Percentiles rank a stretch among this genome's conserved stretches.
Evolutionary conservation across 2,797 vertebrate species (phyloP).

Genomic region (Enteromius argenteus): DNA sequence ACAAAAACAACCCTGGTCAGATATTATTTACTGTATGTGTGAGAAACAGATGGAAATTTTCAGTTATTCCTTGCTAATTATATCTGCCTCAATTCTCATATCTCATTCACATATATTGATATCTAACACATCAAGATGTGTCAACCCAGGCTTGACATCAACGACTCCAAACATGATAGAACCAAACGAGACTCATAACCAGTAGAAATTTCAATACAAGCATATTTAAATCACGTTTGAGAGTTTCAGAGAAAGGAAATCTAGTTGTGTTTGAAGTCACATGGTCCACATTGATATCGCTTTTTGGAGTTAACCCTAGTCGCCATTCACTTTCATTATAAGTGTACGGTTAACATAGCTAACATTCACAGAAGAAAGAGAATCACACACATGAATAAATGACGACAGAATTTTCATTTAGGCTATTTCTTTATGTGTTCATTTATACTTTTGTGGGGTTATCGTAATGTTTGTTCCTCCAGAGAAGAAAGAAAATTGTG

Average conservation of each 20-base stretch:
- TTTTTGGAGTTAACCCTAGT: background rate
- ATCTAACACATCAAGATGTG: background rate
- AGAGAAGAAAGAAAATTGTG: slow-evolving; percentile 9
- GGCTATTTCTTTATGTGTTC: background rate
- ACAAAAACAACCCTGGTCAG: background rate
- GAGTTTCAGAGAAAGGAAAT: background rate
- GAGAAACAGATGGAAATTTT: background rate
- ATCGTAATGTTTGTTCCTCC: background rate
- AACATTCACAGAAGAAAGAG: background rate
- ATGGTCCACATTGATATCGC: background rate
- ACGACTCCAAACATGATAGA: background rate
- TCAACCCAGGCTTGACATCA: background rate
- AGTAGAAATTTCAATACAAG: background rate
- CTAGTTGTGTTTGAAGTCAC: background rate
- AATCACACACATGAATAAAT: background rate
- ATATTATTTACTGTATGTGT: background rate
- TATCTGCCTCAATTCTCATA: background rate
- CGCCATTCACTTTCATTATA: background rate
- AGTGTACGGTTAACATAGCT: background rate
- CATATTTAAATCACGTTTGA: background rate
- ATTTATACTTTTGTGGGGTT: background rate
- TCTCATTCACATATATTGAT: background rate
- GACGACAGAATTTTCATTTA: background rate
- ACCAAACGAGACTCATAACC: background rate
- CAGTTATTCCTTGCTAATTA: background rate